phyloP scores from a whole-genome alignment of 2,888 invertebrate species.

The Stenolophus ochropezus region DNA sequence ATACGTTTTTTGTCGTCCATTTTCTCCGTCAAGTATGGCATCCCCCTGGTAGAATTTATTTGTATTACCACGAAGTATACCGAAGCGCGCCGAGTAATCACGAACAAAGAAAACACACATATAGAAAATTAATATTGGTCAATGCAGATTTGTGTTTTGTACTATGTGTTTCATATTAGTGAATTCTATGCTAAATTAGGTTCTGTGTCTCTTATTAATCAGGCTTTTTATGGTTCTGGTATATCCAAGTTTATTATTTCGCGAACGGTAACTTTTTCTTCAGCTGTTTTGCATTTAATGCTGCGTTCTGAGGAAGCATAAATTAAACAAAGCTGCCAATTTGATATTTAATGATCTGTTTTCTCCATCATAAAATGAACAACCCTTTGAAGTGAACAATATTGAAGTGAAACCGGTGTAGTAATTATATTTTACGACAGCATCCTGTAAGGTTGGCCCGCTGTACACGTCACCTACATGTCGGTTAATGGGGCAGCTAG shows the following conservation, averaged over 20 bases:
- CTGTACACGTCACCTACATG: conserved; percentile 7
- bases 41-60: no score
- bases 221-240: no score
- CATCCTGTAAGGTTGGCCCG: neutral
- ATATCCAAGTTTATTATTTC: neutral
- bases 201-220: no score
- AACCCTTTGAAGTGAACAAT: neutral
- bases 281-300: neutral
- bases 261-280: neutral
- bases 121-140: no score
- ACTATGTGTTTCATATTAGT: no score
- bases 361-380: neutral
- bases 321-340: neutral
- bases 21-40: no score
- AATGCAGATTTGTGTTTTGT: no score
- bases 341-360: neutral
- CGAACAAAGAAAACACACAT: no score
- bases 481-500: conserved; percentile 45
- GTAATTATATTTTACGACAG: conserved; percentile 7
- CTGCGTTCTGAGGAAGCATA: neutral
- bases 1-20: no score
- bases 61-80: no score
- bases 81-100: no score
- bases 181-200: no score
- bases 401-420: neutral